Percentiles rank a stretch among this genome's conserved stretches.
These are phyloP conservation scores for Sminthurides aquaticus DNA, from an alignment of 2,888 invertebrate genomes.

Conservation along the genomic window DNA sequence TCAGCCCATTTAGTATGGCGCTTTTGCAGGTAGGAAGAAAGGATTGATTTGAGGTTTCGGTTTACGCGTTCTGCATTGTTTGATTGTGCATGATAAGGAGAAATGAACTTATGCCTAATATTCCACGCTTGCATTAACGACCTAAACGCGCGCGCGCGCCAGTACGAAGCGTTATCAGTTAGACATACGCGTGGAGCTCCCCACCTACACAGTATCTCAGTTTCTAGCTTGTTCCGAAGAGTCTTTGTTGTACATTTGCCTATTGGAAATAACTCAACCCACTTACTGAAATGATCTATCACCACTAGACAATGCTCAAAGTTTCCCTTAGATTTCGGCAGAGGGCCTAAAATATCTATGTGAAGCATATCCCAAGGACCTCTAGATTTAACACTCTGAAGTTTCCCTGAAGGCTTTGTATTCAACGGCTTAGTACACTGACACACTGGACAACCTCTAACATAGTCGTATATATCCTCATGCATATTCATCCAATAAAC, in stretches of 20 bases:
- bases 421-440: constrained; percentile 22
- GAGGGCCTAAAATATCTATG: constrained; percentile 26
- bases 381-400: neutral
- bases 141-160: constrained; percentile 17
- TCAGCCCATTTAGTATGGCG: constrained; percentile 28
- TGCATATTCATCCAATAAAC: constrained; percentile 30
- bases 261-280: constrained; percentile 34
- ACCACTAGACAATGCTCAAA: constrained; percentile 27
- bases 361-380: constrained; percentile 20
- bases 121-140: constrained; percentile 19
- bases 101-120: constrained; percentile 26
- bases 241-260: constrained; percentile 20
- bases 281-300: constrained; percentile 31
- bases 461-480: constrained; percentile 25
- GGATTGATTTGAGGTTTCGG: constrained; percentile 24
- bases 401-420: neutral
- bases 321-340: constrained; percentile 6
- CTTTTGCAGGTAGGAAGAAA: constrained; percentile 11
- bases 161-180: constrained; percentile 31
- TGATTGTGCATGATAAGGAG: constrained; percentile 34
- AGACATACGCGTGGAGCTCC: constrained; percentile 26
- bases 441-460: constrained; percentile 25
- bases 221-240: constrained; percentile 22
- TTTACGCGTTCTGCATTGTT: constrained; percentile 32
- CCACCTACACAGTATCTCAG: constrained; percentile 26